These are phyloP conservation scores for Hetaerina americana DNA, from an alignment of 1,140 invertebrate genomes.

Conservation along the genomic window DNA sequence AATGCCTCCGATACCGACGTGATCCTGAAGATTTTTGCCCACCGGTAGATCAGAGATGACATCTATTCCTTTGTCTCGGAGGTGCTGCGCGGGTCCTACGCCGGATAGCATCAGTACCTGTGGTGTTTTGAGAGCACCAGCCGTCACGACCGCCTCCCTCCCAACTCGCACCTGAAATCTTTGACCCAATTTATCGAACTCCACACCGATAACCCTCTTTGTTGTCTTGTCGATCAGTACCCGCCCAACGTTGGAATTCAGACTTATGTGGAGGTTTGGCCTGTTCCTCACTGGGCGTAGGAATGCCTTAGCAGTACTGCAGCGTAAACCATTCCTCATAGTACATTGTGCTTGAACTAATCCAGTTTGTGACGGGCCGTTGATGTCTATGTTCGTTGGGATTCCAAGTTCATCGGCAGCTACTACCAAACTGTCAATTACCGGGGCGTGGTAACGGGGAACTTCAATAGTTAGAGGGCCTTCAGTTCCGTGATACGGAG, in stretches of 20 bases:
- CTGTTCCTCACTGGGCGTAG: conserved; percentile 52
- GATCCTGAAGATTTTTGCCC: conserved; percentile 59
- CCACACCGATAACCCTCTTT: conserved; percentile 43
- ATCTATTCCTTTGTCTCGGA: conserved; percentile 43
- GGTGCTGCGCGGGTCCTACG: conserved; percentile 49
- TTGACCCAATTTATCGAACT: conserved; percentile 37
- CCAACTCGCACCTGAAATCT: conserved; percentile 35
- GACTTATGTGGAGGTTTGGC: conserved; percentile 49
- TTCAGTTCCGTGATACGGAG: conserved; percentile 51
- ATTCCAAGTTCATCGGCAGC: conserved; percentile 59
- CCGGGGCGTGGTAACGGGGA: conserved; percentile 41
- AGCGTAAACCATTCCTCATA: conserved; percentile 63
- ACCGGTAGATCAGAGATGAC: conserved; percentile 47
- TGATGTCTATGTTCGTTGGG: conserved; percentile 48
- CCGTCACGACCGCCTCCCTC: conserved; percentile 57
- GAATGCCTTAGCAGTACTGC: conserved; percentile 70
- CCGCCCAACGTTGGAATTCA: conserved; percentile 40
- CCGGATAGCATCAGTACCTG: conserved; percentile 66
- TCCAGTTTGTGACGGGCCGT: conserved; percentile 58
- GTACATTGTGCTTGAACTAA: conserved; percentile 62
- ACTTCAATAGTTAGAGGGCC: conserved; percentile 54
- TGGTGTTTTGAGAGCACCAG: conserved; percentile 56
- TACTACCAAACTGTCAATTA: conserved; percentile 48
- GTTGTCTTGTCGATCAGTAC: conserved; percentile 36
- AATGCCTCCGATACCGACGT: conserved; percentile 48